Conservation (phyloP, 2,113 vertebrate species). For the Prietella phreatophila region DNA sequence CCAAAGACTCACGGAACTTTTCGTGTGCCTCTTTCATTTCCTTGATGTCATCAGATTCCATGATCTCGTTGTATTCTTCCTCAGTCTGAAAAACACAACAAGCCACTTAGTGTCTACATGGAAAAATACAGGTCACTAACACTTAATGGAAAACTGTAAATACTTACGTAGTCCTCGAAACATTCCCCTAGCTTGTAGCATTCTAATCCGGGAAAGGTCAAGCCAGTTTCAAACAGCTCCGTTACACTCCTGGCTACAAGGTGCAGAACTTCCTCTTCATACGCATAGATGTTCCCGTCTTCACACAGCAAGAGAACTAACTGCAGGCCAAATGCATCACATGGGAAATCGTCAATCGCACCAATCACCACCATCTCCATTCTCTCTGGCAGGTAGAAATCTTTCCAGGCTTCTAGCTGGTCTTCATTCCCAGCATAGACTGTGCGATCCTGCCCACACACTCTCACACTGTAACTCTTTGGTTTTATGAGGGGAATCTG, state of each 20-base stretch:
- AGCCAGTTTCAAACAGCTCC: slow-evolving; percentile 14
- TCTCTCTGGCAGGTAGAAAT: slow-evolving; percentile 44
- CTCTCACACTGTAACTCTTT: slow-evolving; percentile 6
- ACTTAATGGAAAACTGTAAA: background rate
- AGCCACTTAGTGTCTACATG: background rate
- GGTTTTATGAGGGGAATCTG: slow-evolving; percentile 33
- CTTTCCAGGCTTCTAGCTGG: slow-evolving; percentile 46
- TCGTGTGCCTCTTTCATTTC: slow-evolving; percentile 15
- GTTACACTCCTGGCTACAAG: slow-evolving; percentile 36
- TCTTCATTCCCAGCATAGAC: slow-evolving; percentile 37
- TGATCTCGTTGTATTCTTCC: slow-evolving; percentile 36
- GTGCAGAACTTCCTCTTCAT: slow-evolving; percentile 43
- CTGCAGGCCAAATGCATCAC: slow-evolving; percentile 30
- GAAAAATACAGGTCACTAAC: background rate
- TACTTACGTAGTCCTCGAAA: slow-evolving; percentile 48
- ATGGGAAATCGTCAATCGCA: slow-evolving; percentile 42
- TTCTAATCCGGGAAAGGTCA: slow-evolving; percentile 32
- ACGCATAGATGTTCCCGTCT: slow-evolving; percentile 44
- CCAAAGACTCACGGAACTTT: slow-evolving; percentile 1
- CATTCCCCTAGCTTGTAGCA: slow-evolving; percentile 35
- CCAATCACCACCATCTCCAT: slow-evolving; percentile 47
- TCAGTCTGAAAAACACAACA: slow-evolving; percentile 29
- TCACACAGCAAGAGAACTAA: slow-evolving; percentile 44
- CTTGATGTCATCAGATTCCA: slow-evolving; percentile 23
- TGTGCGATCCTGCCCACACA: slow-evolving; percentile 42